Percentiles rank a stretch among this genome's conserved stretches.
phyloP scores from a whole-genome alignment of 2,888 invertebrate species.

The Odontocerum albicorne region DNA sequence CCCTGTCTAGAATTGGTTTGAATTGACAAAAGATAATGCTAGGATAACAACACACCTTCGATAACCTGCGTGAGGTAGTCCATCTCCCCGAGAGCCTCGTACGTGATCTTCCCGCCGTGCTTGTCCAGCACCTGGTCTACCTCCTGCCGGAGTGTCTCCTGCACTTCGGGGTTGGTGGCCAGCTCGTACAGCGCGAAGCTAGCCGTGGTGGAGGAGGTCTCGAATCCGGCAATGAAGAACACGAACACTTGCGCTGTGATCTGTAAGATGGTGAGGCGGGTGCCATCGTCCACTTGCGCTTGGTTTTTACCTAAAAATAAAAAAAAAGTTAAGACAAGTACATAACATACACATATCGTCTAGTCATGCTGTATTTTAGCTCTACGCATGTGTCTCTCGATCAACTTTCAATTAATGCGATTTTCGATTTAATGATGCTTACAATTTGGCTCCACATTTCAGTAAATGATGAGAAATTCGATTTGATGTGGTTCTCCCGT shows the following conservation, averaged over 20 bases:
- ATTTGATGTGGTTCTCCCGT: too few relatives aligned
- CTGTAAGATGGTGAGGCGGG: constrained; percentile 46
- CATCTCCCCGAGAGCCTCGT: constrained; percentile 52
- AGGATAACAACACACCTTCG: constrained; percentile 46
- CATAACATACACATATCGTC: too few relatives aligned
- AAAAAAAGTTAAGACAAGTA: too few relatives aligned
- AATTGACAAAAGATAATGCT: too few relatives aligned
- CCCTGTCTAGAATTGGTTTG: too few relatives aligned
- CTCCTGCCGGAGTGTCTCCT: constrained; percentile 48
- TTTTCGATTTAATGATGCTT: too few relatives aligned
- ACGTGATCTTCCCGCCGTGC: constrained; percentile 46
- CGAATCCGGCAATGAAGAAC: constrained; percentile 58
- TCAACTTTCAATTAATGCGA: too few relatives aligned
- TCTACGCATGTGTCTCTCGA: too few relatives aligned
- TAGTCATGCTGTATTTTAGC: too few relatives aligned
- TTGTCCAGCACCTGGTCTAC: constrained; percentile 44
- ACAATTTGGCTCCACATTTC: too few relatives aligned
- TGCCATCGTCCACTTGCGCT: constrained; percentile 22
- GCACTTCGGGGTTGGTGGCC: constrained; percentile 49
- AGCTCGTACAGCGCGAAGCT: constrained; percentile 53
- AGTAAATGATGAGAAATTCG: too few relatives aligned
- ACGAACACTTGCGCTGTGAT: constrained; percentile 56
- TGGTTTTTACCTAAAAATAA: too few relatives aligned
- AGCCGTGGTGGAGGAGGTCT: constrained; percentile 55
- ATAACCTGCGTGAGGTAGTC: constrained; percentile 52